A percentile compares a stretch with the other conserved stretches of the same genome.
These are phyloP conservation scores for Hormiphora californensis DNA, from an alignment of 37 sponge, comb jelly and placozoan species.

Conservation along the genomic window DNA sequence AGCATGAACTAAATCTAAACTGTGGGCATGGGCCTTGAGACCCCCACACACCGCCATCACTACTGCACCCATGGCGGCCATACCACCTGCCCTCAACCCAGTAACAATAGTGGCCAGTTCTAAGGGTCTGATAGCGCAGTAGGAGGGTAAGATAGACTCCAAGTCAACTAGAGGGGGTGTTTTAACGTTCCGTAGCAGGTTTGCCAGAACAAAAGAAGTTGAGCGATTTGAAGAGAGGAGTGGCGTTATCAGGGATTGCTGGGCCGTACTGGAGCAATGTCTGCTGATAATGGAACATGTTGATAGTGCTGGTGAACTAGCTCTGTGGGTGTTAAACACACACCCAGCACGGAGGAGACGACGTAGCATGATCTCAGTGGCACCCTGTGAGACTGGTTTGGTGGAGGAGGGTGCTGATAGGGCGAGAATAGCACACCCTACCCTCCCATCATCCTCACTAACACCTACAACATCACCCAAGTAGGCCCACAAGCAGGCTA, in stretches of 20 bases:
- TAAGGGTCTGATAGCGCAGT: neutral
- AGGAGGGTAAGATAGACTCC: neutral
- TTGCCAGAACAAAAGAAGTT: too few species aligned
- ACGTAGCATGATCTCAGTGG: neutral
- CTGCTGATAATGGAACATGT: constrained; percentile 26
- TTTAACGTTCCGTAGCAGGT: too few species aligned
- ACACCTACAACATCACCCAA: neutral
- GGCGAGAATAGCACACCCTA: constrained; percentile 24
- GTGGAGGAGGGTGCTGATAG: constrained; percentile 24
- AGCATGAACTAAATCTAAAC: neutral
- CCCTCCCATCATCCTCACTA: neutral
- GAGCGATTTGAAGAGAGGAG: neutral
- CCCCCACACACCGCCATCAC: neutral
- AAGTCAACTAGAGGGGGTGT: neutral
- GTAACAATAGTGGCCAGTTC: neutral
- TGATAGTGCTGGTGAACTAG: too few species aligned
- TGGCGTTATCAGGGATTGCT: neutral
- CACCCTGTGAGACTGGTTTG: neutral
- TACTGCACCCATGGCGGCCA: neutral
- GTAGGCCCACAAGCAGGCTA: neutral
- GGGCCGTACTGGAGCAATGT: constrained; percentile 40
- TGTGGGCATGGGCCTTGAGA: neutral
- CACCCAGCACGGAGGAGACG: too few species aligned
- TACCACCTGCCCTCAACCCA: neutral
- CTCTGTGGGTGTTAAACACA: too few species aligned